A percentile compares a stretch with the other conserved stretches of the same genome.
Conservation (phyloP, 2,888 invertebrate species). For the Drosophila melanosoma region DNA sequence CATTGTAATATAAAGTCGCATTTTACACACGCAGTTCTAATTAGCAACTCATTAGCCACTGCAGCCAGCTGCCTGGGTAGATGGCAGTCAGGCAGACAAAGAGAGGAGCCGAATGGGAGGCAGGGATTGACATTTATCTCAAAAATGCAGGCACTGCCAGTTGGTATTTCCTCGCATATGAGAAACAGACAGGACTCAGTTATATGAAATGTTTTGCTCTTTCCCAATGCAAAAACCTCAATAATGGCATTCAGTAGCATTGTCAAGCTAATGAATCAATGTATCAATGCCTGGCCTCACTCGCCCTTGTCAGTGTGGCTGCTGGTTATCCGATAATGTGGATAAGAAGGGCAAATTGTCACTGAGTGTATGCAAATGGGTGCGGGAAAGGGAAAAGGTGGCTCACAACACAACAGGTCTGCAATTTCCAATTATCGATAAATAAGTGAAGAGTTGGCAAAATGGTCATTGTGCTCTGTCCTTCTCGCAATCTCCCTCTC, state of each 20-base stretch:
- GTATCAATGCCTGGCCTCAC: conserved; percentile 37
- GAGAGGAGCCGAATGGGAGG: conserved; percentile 24
- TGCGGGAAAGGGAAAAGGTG: not conserved
- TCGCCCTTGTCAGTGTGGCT: not conserved
- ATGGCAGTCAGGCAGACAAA: not conserved
- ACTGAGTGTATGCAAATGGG: conserved; percentile 60
- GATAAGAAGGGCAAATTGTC: conserved; percentile 52
- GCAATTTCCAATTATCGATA: conserved; percentile 76
- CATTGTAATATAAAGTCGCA: conserved; percentile 45
- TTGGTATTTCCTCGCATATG: not conserved
- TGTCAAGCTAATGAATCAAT: conserved; percentile 66
- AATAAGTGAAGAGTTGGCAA: conserved; percentile 70
- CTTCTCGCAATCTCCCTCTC: not conserved
- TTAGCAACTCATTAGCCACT: conserved; percentile 73
- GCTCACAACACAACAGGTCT: conserved; percentile 39
- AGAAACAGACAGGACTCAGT: conserved; percentile 7
- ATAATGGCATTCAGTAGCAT: conserved; percentile 64
- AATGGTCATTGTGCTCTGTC: conserved; percentile 25
- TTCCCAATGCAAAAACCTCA: conserved; percentile 21
- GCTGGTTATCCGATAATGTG: conserved; percentile 52
- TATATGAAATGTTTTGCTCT: not conserved
- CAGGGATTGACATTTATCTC: conserved; percentile 66
- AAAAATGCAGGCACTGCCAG: conserved; percentile 55
- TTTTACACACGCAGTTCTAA: conserved; percentile 56
- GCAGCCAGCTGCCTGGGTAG: not conserved